These are phyloP conservation scores for Lucilia cuprina DNA, from an alignment of 1,140 invertebrate genomes.

Conservation along the genomic window DNA sequence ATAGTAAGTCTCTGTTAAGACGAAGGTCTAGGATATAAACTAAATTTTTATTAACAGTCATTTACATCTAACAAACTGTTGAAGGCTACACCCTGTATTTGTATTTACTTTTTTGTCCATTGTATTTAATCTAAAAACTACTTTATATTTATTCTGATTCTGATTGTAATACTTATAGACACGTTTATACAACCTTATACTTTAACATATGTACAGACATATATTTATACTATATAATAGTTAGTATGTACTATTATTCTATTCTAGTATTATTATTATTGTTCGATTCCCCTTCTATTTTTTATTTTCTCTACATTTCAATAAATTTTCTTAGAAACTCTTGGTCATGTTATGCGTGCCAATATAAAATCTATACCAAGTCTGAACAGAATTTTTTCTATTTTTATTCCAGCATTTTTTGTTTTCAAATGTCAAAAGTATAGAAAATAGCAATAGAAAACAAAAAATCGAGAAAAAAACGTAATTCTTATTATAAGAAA, in stretches of 20 bases:
- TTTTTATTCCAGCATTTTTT: background rate
- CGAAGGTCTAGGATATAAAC: too few relatives aligned
- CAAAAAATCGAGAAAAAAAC: background rate
- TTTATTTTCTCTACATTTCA: background rate
- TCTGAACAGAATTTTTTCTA: background rate
- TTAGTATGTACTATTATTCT: too few relatives aligned
- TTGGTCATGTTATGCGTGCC: slow-evolving; percentile 20
- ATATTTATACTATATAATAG: background rate
- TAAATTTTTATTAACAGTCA: too few relatives aligned
- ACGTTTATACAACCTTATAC: background rate
- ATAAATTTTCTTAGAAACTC: slow-evolving; percentile 5
- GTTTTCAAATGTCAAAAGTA: slow-evolving; percentile 5
- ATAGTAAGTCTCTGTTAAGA: too few relatives aligned
- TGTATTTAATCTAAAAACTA: background rate
- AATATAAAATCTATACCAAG: slow-evolving; percentile 12
- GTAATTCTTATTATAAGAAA: background rate
- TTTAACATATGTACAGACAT: too few relatives aligned
- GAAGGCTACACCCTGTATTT: too few relatives aligned
- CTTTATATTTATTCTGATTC: background rate
- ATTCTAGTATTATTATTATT: too few relatives aligned
- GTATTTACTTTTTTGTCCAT: too few relatives aligned
- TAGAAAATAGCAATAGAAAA: slow-evolving; percentile 5
- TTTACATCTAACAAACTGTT: too few relatives aligned
- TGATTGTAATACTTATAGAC: background rate
- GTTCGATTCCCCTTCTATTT: too few relatives aligned